phyloP scores from a whole-genome alignment of 1,140 invertebrate genomes.

The Dendrolimus punctatus region DNA sequence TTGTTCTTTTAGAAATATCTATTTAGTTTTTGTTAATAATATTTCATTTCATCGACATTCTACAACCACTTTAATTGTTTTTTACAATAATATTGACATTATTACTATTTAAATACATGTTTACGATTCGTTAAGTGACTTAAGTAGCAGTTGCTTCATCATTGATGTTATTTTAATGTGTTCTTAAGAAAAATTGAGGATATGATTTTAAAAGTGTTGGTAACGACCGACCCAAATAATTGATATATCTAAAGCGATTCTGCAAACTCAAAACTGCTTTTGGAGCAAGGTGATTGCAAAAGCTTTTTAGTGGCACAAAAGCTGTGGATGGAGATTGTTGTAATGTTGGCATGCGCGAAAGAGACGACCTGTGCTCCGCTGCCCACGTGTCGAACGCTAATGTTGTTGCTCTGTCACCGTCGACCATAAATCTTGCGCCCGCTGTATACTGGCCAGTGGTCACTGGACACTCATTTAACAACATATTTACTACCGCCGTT shows the following conservation, averaged over 20 bases:
- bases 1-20: no score
- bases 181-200: no score
- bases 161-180: no score
- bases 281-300: constrained; percentile 13
- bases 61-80: no score
- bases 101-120: no score
- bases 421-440: constrained; percentile 16
- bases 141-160: no score
- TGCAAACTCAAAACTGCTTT: constrained; percentile 5
- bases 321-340: constrained; percentile 15
- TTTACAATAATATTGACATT: no score
- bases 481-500: constrained; percentile 14
- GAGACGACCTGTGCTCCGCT: constrained; percentile 15
- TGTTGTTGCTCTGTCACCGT: constrained; percentile 24
- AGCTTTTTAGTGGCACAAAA: constrained; percentile 14
- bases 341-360: constrained; percentile 16
- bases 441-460: constrained; percentile 7
- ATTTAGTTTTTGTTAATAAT: no score
- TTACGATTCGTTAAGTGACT: no score
- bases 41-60: no score
- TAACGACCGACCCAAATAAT: no score
- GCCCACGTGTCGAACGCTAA: constrained; percentile 24
- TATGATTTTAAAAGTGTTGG: no score
- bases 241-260: neutral
- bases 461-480: constrained; percentile 17